These are phyloP conservation scores for Drosophila hamatofila DNA, from an alignment of 2,888 invertebrate genomes.

Conservation along the genomic window DNA sequence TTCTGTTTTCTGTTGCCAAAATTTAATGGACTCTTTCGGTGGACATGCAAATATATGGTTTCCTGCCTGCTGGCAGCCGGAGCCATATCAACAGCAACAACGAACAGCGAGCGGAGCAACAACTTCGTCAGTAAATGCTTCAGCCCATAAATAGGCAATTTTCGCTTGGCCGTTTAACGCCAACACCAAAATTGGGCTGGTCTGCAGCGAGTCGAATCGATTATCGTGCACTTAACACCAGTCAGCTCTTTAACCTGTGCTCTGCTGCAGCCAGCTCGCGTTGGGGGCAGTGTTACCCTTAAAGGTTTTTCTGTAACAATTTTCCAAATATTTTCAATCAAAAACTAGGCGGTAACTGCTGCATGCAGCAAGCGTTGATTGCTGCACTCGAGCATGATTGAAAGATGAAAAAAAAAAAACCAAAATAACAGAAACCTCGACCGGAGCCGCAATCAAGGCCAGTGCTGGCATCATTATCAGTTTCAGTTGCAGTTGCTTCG, in stretches of 20 bases:
- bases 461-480: conserved; percentile 64
- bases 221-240: conserved; percentile 80
- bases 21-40: conserved; percentile 56
- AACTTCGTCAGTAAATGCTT: conserved; percentile 30
- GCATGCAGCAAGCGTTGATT: conserved; percentile 58
- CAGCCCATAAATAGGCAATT: conserved; percentile 77
- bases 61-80: conserved; percentile 51
- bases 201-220: conserved; percentile 74
- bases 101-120: background rate
- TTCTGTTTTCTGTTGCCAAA: background rate
- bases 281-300: conserved; percentile 62
- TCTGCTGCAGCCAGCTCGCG: conserved; percentile 29
- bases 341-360: conserved; percentile 66
- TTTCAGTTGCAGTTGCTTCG: conserved; percentile 16
- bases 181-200: conserved; percentile 66
- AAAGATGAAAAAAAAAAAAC: conserved; percentile 23
- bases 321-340: conserved; percentile 71
- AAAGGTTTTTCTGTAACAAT: conserved; percentile 72
- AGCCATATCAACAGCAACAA: conserved; percentile 8
- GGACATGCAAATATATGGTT: conserved; percentile 73
- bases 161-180: conserved; percentile 74
- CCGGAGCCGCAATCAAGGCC: conserved; percentile 59
- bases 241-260: conserved; percentile 75
- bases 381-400: conserved; percentile 57
- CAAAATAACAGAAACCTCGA: conserved; percentile 22